These are phyloP conservation scores for Pandion haliaetus DNA, from an alignment of 2,113 vertebrate genomes.

Conservation along the genomic window DNA sequence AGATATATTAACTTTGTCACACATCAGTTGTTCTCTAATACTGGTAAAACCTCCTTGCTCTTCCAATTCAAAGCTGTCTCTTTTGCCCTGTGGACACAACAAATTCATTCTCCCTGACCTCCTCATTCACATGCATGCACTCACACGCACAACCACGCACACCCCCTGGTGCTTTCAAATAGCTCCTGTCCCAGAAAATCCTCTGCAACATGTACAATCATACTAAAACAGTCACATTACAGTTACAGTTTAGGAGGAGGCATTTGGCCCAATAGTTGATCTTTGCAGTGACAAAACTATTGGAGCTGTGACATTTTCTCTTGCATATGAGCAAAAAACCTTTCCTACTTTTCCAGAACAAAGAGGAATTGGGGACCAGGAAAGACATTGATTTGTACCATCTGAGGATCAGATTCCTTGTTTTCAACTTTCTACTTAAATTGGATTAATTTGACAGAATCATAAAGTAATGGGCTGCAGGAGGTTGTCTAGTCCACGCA, in stretches of 20 bases:
- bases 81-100: background rate
- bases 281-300: background rate
- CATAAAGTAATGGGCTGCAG: background rate
- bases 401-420: background rate
- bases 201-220: background rate
- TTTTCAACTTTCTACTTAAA: background rate
- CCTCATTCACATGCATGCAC: background rate
- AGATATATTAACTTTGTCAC: background rate
- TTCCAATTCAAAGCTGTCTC: background rate
- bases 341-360: background rate
- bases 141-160: accelerated
- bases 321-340: accelerated
- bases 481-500: background rate
- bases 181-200: background rate
- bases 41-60: background rate
- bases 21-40: background rate
- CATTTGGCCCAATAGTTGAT: background rate
- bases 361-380: background rate
- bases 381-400: background rate
- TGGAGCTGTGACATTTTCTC: background rate
- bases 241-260: background rate
- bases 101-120: background rate
- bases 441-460: background rate
- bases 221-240: background rate
- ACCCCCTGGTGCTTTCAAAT: background rate